These are phyloP conservation scores for Capreolus pygargus DNA, from an alignment of 2,113 vertebrate genomes.

Conservation along the genomic window DNA sequence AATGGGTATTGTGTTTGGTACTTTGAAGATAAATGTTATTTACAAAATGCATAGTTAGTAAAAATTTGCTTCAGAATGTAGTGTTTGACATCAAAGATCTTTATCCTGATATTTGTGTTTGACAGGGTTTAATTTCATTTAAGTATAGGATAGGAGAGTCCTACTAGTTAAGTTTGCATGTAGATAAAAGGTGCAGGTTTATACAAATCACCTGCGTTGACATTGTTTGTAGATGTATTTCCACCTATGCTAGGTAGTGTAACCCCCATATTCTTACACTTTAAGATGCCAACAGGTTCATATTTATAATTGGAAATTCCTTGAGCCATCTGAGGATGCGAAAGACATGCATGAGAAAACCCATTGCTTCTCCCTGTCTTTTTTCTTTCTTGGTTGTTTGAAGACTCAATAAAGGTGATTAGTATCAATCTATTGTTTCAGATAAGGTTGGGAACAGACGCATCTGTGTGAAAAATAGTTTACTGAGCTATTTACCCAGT, in stretches of 20 bases:
- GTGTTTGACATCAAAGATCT: conserved; percentile 46
- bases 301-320: not conserved
- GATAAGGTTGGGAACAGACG: not conserved
- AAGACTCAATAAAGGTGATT: not conserved
- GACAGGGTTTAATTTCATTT: conserved; percentile 38
- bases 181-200: conserved; percentile 15
- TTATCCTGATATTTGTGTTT: conserved; percentile 42
- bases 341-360: not conserved
- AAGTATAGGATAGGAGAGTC: conserved; percentile 13
- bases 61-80: conserved; percentile 41
- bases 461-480: not conserved
- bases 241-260: not conserved
- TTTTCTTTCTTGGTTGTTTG: not conserved
- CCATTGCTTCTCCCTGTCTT: not conserved
- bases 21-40: conserved; percentile 65
- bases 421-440: not conserved
- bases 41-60: conserved; percentile 46
- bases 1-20: not conserved
- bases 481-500: not conserved
- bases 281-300: not conserved
- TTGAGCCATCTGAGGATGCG: not conserved
- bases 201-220: conserved; percentile 7
- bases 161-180: not conserved
- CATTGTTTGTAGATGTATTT: not conserved
- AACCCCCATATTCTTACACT: not conserved